Percentiles rank a stretch among this genome's conserved stretches.
Evolutionary conservation across 2,113 vertebrate species (phyloP).

Genomic region (Gobiocypris rarus): DNA sequence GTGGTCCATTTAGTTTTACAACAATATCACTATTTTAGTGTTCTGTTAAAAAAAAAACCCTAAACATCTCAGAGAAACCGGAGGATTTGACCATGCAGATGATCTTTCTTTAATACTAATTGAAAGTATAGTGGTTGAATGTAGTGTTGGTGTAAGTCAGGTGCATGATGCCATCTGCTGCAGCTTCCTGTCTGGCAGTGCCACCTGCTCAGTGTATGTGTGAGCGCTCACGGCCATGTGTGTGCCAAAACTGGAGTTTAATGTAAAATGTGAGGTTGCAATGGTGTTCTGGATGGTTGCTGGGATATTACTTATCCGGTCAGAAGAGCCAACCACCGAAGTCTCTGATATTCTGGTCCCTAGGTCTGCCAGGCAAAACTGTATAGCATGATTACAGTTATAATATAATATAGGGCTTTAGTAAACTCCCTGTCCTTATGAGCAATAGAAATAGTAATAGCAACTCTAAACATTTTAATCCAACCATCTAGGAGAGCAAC

Average conservation of each 20-base stretch:
- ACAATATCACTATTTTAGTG: not conserved
- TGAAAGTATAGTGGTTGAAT: slow-evolving; percentile 40
- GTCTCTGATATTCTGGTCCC: not conserved
- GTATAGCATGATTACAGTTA: not conserved
- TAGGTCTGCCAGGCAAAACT: not conserved
- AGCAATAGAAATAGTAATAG: not conserved
- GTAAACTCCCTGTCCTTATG: not conserved
- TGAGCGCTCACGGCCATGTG: slow-evolving; percentile 37
- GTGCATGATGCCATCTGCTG: slow-evolving; percentile 59
- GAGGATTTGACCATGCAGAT: not conserved
- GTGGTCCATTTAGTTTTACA: not conserved
- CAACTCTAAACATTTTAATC: not conserved
- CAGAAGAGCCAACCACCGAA: not conserved
- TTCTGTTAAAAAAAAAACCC: not conserved
- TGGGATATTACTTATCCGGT: not conserved
- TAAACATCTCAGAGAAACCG: not conserved
- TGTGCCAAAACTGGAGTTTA: not conserved
- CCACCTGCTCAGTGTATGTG: slow-evolving; percentile 65
- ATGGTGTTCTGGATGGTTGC: not conserved
- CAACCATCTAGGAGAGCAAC: not conserved
- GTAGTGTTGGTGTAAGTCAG: slow-evolving; percentile 32
- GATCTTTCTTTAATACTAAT: slow-evolving; percentile 23
- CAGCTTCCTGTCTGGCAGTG: slow-evolving; percentile 30
- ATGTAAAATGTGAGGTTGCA: not conserved
- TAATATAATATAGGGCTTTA: not conserved